A percentile compares a stretch with the other conserved stretches of the same genome.
phyloP scores from a whole-genome alignment of 2,113 vertebrate species.

The Butorides virescens region DNA sequence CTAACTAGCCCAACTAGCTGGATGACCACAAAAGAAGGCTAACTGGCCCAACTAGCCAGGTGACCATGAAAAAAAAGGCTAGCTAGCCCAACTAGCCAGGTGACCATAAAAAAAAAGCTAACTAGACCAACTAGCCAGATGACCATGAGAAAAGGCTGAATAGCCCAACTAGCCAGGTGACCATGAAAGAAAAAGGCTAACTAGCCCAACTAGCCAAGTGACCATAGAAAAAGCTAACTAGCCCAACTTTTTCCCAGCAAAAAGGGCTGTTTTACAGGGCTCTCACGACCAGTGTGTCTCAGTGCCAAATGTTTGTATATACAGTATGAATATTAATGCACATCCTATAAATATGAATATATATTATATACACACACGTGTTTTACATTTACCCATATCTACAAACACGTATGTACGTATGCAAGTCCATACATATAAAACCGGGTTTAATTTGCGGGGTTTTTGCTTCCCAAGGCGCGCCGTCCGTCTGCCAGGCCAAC shows the following conservation, averaged over 20 bases:
- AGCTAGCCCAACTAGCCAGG: too few species aligned
- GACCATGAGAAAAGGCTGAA: too few species aligned
- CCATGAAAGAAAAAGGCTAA: too few species aligned
- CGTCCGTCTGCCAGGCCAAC: not conserved
- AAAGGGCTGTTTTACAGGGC: not conserved
- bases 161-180: too few species aligned
- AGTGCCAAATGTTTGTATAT: not conserved
- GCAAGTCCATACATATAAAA: not conserved
- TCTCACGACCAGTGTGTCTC: accelerated
- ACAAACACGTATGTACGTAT: too few species aligned
- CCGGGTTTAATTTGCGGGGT: not conserved
- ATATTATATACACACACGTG: not conserved
- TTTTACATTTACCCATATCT: not conserved
- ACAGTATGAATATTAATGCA: not conserved
- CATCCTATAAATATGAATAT: not conserved
- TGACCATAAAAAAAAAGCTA: too few species aligned
- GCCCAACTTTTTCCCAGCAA: not conserved
- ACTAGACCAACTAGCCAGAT: too few species aligned
- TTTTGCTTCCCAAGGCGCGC: not conserved
- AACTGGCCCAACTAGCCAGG: too few species aligned
- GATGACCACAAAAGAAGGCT: too few species aligned
- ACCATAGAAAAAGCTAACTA: too few species aligned
- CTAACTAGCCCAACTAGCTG: not conserved
- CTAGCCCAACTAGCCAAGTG: too few species aligned
- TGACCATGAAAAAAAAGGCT: too few species aligned